Percentiles rank a stretch among this genome's conserved stretches.
phyloP scores from a whole-genome alignment of 2,113 vertebrate genomes.

The Pachycephala philippinensis region DNA sequence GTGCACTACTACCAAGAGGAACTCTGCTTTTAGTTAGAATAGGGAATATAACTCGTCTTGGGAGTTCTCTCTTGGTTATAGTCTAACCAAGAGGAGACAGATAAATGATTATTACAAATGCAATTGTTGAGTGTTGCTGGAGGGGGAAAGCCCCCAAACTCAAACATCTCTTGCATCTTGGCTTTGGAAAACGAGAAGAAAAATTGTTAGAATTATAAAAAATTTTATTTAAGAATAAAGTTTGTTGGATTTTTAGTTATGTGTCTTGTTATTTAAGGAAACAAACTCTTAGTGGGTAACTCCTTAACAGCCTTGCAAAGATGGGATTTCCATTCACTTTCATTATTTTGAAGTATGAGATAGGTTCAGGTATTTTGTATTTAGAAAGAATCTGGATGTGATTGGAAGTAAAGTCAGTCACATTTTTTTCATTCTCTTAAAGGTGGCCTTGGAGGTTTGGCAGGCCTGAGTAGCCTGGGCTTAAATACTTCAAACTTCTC shows the following conservation, averaged over 20 bases:
- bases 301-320: not conserved
- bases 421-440: not conserved
- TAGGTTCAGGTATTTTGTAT: not conserved
- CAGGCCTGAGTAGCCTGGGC: slow-evolving; percentile 78
- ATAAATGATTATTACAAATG: not conserved
- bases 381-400: not conserved
- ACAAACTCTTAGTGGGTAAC: not conserved
- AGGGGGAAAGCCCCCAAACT: not conserved
- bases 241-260: not conserved
- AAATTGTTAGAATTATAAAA: not conserved
- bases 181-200: not conserved
- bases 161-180: not conserved
- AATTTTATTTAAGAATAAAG: not conserved
- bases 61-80: not conserved
- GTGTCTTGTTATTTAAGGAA: not conserved
- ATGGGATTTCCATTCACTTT: not conserved
- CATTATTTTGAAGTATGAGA: not conserved
- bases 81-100: not conserved
- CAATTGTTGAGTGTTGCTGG: not conserved
- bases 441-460: slow-evolving; percentile 80
- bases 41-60: not conserved
- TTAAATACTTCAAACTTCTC: slow-evolving; percentile 81
- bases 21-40: not conserved
- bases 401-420: not conserved
- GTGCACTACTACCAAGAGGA: not conserved